Percentiles rank a stretch among this genome's conserved stretches.
Evolutionary conservation across 1,140 invertebrate genomes (phyloP).

Genomic region (Acarapis woodi): DNA sequence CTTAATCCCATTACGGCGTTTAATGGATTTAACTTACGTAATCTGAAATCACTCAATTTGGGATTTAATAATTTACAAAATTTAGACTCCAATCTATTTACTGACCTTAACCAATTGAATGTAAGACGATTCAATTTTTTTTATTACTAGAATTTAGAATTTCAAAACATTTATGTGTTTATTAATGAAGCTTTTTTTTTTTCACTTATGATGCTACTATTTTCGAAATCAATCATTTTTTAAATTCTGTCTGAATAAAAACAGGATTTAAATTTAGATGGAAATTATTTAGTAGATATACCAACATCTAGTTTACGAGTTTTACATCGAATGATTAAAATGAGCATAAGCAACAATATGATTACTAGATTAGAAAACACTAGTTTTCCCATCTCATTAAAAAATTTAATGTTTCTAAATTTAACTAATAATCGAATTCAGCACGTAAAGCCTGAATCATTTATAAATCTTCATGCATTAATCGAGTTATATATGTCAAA

Average conservation of each 20-base stretch:
- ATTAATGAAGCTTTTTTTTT: too few relatives aligned
- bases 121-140: too few relatives aligned
- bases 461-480: constrained; percentile 31
- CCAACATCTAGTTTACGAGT: constrained; percentile 44
- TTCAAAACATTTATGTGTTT: too few relatives aligned
- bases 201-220: too few relatives aligned
- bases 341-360: too few relatives aligned
- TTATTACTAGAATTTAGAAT: too few relatives aligned
- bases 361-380: too few relatives aligned
- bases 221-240: too few relatives aligned
- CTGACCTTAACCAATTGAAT: constrained; percentile 39
- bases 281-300: constrained; percentile 39
- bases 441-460: constrained; percentile 36
- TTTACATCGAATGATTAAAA: constrained; percentile 40
- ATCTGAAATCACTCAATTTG: constrained; percentile 34
- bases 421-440: constrained; percentile 40
- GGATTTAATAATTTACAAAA: constrained; percentile 42
- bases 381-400: constrained; percentile 11
- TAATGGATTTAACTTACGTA: constrained; percentile 38
- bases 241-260: too few relatives aligned
- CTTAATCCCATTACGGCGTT: constrained; percentile 64
- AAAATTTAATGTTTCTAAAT: constrained; percentile 32
- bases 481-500: constrained; percentile 34
- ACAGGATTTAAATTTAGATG: constrained; percentile 44
- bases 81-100: constrained; percentile 50